phyloP scores from a whole-genome alignment of 2,797 vertebrate species.

The Hydrophis major region DNA sequence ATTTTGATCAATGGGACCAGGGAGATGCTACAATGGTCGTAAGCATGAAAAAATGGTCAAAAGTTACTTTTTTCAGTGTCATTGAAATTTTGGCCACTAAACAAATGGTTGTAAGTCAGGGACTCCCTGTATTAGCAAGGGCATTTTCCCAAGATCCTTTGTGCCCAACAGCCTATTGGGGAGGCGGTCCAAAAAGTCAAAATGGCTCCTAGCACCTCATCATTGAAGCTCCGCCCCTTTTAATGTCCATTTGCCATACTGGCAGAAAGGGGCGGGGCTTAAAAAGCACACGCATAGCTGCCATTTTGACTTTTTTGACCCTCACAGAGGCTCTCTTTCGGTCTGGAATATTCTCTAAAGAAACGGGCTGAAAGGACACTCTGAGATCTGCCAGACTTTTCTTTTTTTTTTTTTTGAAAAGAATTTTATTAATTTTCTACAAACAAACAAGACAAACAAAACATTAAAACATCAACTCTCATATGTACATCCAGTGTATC shows the following conservation, averaged over 20 bases:
- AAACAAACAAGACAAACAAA: no score
- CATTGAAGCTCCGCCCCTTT: background rate
- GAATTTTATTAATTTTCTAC: no score
- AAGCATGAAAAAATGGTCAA: background rate
- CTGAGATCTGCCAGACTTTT: background rate
- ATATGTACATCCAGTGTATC: no score
- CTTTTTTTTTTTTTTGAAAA: no score
- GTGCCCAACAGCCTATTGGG: background rate
- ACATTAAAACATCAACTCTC: no score
- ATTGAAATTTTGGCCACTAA: background rate
- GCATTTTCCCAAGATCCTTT: background rate
- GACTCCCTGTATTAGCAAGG: background rate
- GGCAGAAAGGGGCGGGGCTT: background rate
- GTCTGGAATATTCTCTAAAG: background rate
- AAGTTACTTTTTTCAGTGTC: background rate
- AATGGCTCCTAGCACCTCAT: background rate
- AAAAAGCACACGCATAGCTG: background rate
- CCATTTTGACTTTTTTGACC: background rate
- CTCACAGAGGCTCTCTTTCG: background rate
- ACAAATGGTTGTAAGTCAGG: background rate
- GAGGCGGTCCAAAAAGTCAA: background rate
- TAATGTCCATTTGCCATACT: background rate
- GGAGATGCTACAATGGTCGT: background rate
- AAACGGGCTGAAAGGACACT: background rate
- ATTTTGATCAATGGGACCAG: background rate